phyloP scores from a whole-genome alignment of 2,888 invertebrate species.

The Nomada fucata region DNA sequence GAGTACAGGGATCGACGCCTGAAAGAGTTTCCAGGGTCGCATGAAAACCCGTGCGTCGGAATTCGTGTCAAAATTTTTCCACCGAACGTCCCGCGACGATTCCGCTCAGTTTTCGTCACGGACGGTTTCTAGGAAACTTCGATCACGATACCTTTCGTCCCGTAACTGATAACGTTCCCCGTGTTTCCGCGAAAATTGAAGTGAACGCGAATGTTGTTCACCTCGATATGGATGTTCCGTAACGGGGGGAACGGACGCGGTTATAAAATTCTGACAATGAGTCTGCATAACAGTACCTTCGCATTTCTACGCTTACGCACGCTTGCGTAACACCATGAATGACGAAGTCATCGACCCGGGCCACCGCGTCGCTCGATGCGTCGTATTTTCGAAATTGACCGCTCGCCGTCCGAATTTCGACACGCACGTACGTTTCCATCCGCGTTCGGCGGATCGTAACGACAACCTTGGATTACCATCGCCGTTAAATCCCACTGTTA shows the following conservation, averaged over 20 bases:
- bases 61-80: no score
- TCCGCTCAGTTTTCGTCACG: no score
- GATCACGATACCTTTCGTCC: not conserved
- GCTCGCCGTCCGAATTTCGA: not conserved
- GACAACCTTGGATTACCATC: not conserved
- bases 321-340: conserved; percentile 62
- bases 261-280: conserved; percentile 55
- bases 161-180: not conserved
- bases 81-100: no score
- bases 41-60: no score
- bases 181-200: not conserved
- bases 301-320: conserved; percentile 57
- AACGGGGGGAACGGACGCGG: not conserved
- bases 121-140: no score
- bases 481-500: not conserved
- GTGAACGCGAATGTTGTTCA: not conserved
- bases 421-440: not conserved
- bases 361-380: conserved; percentile 41
- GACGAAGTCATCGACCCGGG: conserved; percentile 61
- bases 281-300: conserved; percentile 58
- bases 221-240: not conserved
- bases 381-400: conserved; percentile 30
- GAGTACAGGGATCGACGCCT: no score
- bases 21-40: no score
- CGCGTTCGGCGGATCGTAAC: not conserved